Evolutionary conservation across 2,888 invertebrate species (phyloP).

Genomic region (Sarcophaga rosellei): DNA sequence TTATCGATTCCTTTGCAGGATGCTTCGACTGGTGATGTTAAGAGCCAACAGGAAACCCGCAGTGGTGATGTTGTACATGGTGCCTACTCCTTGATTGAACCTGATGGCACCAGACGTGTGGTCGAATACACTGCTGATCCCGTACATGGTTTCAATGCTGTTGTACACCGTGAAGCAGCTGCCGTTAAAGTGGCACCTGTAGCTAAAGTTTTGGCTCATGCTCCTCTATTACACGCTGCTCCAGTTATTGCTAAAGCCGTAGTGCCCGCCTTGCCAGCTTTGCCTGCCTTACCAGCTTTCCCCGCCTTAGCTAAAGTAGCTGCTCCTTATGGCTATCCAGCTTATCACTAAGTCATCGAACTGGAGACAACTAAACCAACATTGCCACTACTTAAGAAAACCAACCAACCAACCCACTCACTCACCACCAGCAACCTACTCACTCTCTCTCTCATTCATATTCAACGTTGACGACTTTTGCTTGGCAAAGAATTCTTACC

Average conservation of each 20-base stretch:
- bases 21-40: slow-evolving; percentile 83
- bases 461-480: slow-evolving; percentile 70
- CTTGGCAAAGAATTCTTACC: slow-evolving; percentile 34
- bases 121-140: slow-evolving; percentile 84
- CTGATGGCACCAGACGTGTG: slow-evolving; percentile 83
- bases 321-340: slow-evolving; percentile 72
- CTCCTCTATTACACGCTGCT: slow-evolving; percentile 69
- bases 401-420: slow-evolving; percentile 30
- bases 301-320: slow-evolving; percentile 71
- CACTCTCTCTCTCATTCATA: slow-evolving; percentile 42
- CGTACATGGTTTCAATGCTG: slow-evolving; percentile 84
- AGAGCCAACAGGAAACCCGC: slow-evolving; percentile 83
- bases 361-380: slow-evolving; percentile 51
- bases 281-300: slow-evolving; percentile 71
- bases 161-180: slow-evolving; percentile 82
- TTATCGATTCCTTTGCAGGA: slow-evolving; percentile 74
- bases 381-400: slow-evolving; percentile 43
- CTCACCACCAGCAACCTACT: slow-evolving; percentile 37
- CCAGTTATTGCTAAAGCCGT: slow-evolving; percentile 75
- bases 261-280: slow-evolving; percentile 73
- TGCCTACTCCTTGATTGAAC: slow-evolving; percentile 83
- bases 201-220: slow-evolving; percentile 79
- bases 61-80: slow-evolving; percentile 83
- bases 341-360: slow-evolving; percentile 62
- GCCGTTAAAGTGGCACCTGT: slow-evolving; percentile 75